These are phyloP conservation scores for Cydia pomonella DNA, from an alignment of 1,140 invertebrate genomes.

Conservation along the genomic window DNA sequence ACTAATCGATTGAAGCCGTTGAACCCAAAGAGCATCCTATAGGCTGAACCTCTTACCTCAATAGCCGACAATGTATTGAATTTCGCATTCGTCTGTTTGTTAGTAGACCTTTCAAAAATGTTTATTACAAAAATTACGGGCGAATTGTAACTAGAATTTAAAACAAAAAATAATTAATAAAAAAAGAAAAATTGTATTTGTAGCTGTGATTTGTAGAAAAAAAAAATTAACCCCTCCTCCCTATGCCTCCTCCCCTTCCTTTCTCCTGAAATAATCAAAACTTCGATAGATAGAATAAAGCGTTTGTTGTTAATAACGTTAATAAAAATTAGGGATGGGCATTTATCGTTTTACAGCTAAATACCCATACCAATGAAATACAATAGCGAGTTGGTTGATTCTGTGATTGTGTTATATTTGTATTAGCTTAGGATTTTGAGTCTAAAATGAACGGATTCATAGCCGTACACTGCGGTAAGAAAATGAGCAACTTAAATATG, in stretches of 20 bases:
- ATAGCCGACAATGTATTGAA: too few species aligned
- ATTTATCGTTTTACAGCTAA: background rate
- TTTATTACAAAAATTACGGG: background rate
- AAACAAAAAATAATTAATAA: background rate
- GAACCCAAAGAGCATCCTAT: too few species aligned
- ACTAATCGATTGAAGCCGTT: too few species aligned
- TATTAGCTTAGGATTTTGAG: background rate
- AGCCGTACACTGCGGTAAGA: slow-evolving; percentile 76
- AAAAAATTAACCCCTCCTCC: background rate
- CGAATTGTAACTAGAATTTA: background rate
- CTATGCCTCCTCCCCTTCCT: background rate
- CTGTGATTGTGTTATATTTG: background rate
- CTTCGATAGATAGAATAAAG: background rate
- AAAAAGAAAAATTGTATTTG: background rate
- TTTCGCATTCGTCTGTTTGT: too few species aligned
- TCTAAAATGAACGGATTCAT: slow-evolving; percentile 73
- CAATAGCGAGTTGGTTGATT: background rate
- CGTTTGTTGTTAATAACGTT: background rate
- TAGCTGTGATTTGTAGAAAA: too few species aligned
- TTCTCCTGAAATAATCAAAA: background rate
- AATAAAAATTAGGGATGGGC: background rate
- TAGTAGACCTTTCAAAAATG: too few species aligned
- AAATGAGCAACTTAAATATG: slow-evolving; percentile 18
- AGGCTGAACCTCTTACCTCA: too few species aligned
- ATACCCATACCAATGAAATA: background rate